Percentiles rank a stretch among this genome's conserved stretches.
These are phyloP conservation scores for Alentia gelatinosa DNA, from an alignment of 2,888 invertebrate genomes.

Conservation along the genomic window DNA sequence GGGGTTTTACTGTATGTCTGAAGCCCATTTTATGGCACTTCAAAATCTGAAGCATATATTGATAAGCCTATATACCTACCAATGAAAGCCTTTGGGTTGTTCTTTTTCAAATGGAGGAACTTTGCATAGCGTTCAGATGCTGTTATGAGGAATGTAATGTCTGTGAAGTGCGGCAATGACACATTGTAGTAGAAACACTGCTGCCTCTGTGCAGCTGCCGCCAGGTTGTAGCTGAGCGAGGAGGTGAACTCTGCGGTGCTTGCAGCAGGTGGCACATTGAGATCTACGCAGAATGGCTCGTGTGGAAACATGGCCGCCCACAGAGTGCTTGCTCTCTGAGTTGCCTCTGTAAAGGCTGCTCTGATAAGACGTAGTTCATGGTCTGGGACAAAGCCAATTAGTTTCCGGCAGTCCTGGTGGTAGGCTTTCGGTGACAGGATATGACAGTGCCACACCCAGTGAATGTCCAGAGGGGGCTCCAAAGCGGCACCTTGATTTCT, in stretches of 20 bases:
- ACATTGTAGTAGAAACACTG: slow-evolving; percentile 81
- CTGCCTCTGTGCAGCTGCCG: slow-evolving; percentile 80
- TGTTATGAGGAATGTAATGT: slow-evolving; percentile 79
- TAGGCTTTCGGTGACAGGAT: slow-evolving; percentile 77
- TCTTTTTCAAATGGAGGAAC: slow-evolving; percentile 78
- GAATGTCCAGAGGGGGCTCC: slow-evolving; percentile 82
- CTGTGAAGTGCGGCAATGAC: slow-evolving; percentile 81
- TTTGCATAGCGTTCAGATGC: slow-evolving; percentile 79
- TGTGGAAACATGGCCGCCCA: slow-evolving; percentile 73
- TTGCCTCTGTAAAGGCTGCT: slow-evolving; percentile 69
- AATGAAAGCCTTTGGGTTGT: neutral
- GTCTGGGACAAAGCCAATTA: slow-evolving; percentile 76
- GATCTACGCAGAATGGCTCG: slow-evolving; percentile 47
- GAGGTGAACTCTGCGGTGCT: too few species aligned
- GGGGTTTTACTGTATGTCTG: too few species aligned
- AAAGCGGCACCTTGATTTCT: slow-evolving; percentile 66
- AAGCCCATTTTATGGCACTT: too few species aligned
- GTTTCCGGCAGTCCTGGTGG: slow-evolving; percentile 70
- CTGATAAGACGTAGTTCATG: slow-evolving; percentile 79
- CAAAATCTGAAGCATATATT: too few species aligned
- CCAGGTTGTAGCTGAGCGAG: slow-evolving; percentile 78
- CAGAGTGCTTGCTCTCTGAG: too few species aligned
- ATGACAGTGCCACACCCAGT: slow-evolving; percentile 82
- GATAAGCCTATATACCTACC: too few species aligned
- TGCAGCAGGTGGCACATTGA: neutral